Evolutionary conservation across 2,797 vertebrate species (phyloP).

Genomic region (Meda fulgida): DNA sequence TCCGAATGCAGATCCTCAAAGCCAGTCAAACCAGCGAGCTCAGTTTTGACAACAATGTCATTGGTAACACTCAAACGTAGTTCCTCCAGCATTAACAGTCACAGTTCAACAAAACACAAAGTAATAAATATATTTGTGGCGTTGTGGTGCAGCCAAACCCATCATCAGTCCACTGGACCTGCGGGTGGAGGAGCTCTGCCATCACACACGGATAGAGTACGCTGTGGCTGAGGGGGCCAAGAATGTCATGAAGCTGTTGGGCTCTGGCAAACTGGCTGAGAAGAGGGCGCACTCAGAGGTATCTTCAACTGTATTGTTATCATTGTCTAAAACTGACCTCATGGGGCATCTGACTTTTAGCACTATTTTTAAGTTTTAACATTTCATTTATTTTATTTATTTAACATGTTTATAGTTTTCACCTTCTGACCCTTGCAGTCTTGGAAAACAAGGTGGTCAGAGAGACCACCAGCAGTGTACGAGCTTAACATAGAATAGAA

Average conservation of each 20-base stretch:
- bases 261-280: slow-evolving; percentile 83
- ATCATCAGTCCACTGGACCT: slow-evolving; percentile 89
- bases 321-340: neutral
- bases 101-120: neutral
- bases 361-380: neutral
- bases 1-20: slow-evolving; percentile 99
- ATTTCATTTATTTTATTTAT: neutral
- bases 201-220: slow-evolving; percentile 89
- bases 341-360: neutral
- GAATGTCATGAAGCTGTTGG: slow-evolving; percentile 90
- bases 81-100: neutral
- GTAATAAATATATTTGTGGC: neutral
- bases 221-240: slow-evolving; percentile 90
- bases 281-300: slow-evolving; percentile 89
- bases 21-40: slow-evolving; percentile 94
- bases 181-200: slow-evolving; percentile 86
- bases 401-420: neutral
- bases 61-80: slow-evolving; percentile 44
- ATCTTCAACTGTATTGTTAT: neutral
- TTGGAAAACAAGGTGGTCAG: neutral
- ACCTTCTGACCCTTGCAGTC: neutral
- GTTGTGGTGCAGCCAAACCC: slow-evolving; percentile 72
- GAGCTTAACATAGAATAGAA: neutral
- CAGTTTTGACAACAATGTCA: slow-evolving; percentile 90
- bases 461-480: slow-evolving; percentile 2